Evolutionary conservation across 2,888 invertebrate species (phyloP).

Genomic region (Tiphia femorata): DNA sequence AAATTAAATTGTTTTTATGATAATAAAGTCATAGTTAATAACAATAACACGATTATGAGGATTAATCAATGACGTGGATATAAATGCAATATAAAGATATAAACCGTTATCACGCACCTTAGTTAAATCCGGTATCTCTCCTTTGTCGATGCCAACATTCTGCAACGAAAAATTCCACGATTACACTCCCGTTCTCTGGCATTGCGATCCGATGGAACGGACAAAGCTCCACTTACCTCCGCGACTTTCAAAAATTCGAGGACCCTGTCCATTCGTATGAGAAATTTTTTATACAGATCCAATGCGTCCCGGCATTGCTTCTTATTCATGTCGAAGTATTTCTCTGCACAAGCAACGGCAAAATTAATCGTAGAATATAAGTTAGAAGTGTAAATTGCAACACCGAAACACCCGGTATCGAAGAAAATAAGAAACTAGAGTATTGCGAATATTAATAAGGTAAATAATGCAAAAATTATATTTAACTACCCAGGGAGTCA

Average conservation of each 20-base stretch:
- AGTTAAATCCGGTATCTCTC: constrained; percentile 97
- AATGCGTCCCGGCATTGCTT: constrained; percentile 98
- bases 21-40: too few relatives aligned
- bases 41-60: too few relatives aligned
- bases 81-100: too few relatives aligned
- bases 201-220: too few relatives aligned
- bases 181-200: too few relatives aligned
- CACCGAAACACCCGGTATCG: neutral
- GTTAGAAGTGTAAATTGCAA: neutral
- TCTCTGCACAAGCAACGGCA: constrained; percentile 75
- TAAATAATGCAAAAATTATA: neutral
- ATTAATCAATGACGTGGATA: too few relatives aligned
- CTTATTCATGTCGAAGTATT: constrained; percentile 99
- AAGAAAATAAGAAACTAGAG: neutral
- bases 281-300: constrained; percentile 98
- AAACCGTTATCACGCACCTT: constrained; percentile 76
- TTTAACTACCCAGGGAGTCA: too few relatives aligned
- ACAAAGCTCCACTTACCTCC: constrained; percentile 73
- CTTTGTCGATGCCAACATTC: constrained; percentile 98
- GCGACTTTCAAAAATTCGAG: constrained; percentile 96
- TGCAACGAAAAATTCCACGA: constrained; percentile 53
- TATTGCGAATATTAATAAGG: neutral
- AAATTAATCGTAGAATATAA: neutral
- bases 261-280: constrained; percentile 98
- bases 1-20: too few relatives aligned